Evolutionary conservation across 1,140 invertebrate genomes (phyloP), one percentile per base, ranked within the genome.

Genomic region (Dreissena polymorpha): DNA sequence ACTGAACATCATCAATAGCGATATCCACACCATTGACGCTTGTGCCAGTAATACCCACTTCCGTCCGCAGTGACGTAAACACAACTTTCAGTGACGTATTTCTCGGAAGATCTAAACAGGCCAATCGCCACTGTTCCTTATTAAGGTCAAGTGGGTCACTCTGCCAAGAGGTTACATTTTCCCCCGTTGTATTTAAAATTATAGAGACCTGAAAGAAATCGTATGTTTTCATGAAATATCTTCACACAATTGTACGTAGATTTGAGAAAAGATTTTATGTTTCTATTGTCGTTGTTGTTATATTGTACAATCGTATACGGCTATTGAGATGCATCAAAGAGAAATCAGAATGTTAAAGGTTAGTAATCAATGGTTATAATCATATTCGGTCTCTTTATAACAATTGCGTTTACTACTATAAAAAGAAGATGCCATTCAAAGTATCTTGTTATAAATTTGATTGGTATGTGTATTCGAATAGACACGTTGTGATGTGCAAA

Each of bases 1-100:
- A 18, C 14, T 13, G 60, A 0, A 90, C 83, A 55, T 89, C 89
- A 86, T 90, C 90, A 50, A 91, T 65, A 3, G 89, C 87, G 55
- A 90, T 76, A 76, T 88, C 87, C 55, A 88, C 86, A 27, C 86
- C 87, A 64, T 85, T 81, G 18, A 79, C 83, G 13, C 60, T 53
- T 0, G 57, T 84, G 27, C 86, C 87, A 64, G 82, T 81, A 18
- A 79, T 83, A 14, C 60, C 50, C 0, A 60, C 27, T 12, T 79
- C 78, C 2, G 64, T 69, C 25, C 70, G 55, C 18, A 83, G 69
- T 51, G 55, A 84, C 27, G 86, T 77, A 64, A 90, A 90, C 21
- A 85, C 60, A 10, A 89, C 60, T 25, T 74, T 78, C 14, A 89
- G 1, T n/a, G 84, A 76, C 0, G 23, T 23, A 25, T 83, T 77